phyloP scores from a whole-genome alignment of 1,140 invertebrate species.

The Zelostemma sp. region DNA sequence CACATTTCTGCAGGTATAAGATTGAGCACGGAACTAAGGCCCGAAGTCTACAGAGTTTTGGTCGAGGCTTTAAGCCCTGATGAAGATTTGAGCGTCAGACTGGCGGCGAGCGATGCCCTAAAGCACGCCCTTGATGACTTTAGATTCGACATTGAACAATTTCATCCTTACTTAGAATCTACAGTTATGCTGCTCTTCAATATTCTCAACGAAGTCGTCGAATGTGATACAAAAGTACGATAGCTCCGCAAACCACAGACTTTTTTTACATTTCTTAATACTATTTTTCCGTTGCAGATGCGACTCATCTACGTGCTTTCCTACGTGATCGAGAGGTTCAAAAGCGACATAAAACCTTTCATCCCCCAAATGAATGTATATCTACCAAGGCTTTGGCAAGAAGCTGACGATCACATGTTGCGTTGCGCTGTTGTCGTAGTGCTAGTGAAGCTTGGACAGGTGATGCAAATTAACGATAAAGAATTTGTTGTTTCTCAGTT shows the following conservation, averaged over 20 bases:
- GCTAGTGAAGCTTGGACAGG: constrained; percentile 84
- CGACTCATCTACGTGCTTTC: constrained; percentile 91
- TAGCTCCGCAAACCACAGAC: too few relatives aligned
- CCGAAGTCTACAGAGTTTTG: constrained; percentile 84
- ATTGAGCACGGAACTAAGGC: constrained; percentile 82
- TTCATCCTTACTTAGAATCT: constrained; percentile 84
- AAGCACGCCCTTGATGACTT: constrained; percentile 91
- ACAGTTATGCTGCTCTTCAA: constrained; percentile 85
- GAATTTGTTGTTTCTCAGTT: too few relatives aligned
- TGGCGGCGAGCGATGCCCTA: constrained; percentile 83
- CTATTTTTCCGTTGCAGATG: constrained; percentile 75
- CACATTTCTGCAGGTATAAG: constrained; percentile 76
- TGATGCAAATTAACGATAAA: constrained; percentile 50
- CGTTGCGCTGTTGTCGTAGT: constrained; percentile 92
- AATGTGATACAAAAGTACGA: constrained; percentile 95
- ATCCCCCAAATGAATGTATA: constrained; percentile 82
- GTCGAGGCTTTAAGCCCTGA: constrained; percentile 78
- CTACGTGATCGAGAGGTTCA: constrained; percentile 89
- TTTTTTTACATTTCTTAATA: too few relatives aligned
- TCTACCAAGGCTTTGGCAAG: constrained; percentile 88
- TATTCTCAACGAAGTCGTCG: constrained; percentile 87
- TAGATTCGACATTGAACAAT: constrained; percentile 89
- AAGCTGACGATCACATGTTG: constrained; percentile 90
- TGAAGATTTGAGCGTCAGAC: constrained; percentile 86
- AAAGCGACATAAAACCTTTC: constrained; percentile 80